Evolutionary conservation across 2,797 vertebrate species (phyloP).

Genomic region (Anabacerthia variegaticeps): DNA sequence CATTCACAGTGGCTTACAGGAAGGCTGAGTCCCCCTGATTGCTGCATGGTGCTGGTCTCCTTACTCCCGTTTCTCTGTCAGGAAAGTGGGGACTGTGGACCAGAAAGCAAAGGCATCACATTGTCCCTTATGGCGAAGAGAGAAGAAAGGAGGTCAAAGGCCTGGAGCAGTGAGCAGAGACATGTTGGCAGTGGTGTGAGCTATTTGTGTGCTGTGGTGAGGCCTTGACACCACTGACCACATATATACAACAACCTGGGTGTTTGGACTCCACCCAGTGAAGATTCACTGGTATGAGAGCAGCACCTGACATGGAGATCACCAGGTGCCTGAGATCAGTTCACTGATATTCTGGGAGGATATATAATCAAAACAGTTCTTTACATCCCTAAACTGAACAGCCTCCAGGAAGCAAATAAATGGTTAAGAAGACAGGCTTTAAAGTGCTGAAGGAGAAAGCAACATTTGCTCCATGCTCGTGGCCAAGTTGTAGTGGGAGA

Average conservation of each 20-base stretch:
- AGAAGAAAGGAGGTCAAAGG: neutral
- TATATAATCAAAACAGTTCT: neutral
- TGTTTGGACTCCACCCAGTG: neutral
- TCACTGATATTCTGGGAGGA: neutral
- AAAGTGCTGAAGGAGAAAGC: neutral
- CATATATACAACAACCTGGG: neutral
- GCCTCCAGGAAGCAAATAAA: neutral
- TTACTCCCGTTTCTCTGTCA: neutral
- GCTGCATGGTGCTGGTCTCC: neutral
- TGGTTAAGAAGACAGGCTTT: neutral
- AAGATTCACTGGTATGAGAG: neutral
- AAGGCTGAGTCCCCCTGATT: neutral
- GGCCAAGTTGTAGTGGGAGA: conserved; percentile 27
- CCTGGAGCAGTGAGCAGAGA: neutral
- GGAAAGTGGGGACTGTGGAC: neutral
- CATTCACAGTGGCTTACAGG: neutral
- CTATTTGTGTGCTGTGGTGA: neutral
- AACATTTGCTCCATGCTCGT: neutral
- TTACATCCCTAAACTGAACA: neutral
- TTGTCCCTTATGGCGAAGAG: neutral
- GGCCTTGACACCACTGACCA: neutral
- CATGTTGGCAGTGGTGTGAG: neutral
- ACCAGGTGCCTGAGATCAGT: neutral
- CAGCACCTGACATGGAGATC: conserved; percentile 3
- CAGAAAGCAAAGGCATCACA: neutral